These are phyloP conservation scores for Himalopsyche anomala DNA, from an alignment of 2,888 invertebrate genomes.

Conservation along the genomic window DNA sequence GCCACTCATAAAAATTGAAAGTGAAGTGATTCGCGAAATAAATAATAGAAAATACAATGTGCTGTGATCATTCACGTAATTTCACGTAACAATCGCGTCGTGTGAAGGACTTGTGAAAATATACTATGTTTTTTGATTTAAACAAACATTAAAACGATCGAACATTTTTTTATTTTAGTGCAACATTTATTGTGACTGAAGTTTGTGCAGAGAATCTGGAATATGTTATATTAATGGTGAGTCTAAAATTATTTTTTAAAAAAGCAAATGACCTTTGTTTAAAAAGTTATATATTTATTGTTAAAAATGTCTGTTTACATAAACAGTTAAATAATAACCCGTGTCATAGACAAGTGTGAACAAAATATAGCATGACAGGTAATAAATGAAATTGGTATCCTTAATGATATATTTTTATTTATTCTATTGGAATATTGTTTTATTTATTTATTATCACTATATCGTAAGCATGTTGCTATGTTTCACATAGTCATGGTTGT, in stretches of 20 bases:
- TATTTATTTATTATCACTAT: no score
- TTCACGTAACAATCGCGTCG: not conserved
- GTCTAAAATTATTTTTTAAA: not conserved
- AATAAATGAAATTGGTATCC: no score
- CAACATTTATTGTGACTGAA: not conserved
- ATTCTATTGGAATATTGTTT: no score
- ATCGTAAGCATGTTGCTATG: no score
- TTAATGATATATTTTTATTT: no score
- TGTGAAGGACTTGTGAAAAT: constrained; percentile 4
- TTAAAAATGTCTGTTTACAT: no score
- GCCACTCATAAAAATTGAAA: not conserved
- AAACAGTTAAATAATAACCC: no score
- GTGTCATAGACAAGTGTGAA: no score
- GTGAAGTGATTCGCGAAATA: not conserved
- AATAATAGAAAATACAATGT: not conserved
- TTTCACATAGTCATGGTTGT: no score
- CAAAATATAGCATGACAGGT: no score
- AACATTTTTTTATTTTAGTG: not conserved
- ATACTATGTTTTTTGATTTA: not conserved
- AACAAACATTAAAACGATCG: not conserved
- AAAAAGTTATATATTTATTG: no score
- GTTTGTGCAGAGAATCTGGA: not conserved
- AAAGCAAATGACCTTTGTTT: not conserved
- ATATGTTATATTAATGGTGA: not conserved
- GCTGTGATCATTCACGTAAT: not conserved